These are phyloP conservation scores for Troides helena DNA, from an alignment of 2,888 invertebrate genomes.

Conservation along the genomic window DNA sequence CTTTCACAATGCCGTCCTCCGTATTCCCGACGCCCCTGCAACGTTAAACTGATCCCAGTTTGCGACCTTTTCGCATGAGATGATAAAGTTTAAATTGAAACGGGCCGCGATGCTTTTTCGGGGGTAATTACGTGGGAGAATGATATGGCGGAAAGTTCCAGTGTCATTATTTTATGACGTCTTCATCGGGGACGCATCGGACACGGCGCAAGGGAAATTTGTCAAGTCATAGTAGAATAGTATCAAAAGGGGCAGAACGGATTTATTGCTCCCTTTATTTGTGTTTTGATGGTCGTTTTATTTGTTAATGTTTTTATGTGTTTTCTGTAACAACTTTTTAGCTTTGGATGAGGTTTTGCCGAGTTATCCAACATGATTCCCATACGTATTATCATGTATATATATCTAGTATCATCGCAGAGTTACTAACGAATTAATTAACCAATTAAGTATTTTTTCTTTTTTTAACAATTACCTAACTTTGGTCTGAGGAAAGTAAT, in stretches of 20 bases:
- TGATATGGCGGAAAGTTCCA: constrained; percentile 56
- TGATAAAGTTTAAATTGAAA: constrained; percentile 31
- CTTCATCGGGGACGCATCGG: constrained; percentile 57
- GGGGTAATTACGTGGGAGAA: constrained; percentile 54
- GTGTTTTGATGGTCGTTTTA: constrained; percentile 31
- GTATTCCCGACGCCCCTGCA: constrained; percentile 40
- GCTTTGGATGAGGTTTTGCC: not conserved
- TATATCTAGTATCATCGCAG: too few species aligned
- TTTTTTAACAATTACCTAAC: too few species aligned
- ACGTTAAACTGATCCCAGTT: constrained; percentile 1
- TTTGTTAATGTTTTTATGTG: constrained; percentile 21
- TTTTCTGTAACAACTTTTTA: not conserved
- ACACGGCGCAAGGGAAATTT: constrained; percentile 50
- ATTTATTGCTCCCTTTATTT: constrained; percentile 43
- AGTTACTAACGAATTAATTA: not conserved
- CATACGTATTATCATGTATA: too few species aligned
- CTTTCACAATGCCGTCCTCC: constrained; percentile 64
- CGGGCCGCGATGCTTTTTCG: constrained; percentile 33
- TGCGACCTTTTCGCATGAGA: constrained; percentile 12
- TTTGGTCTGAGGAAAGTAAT: too few species aligned
- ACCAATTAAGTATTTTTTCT: too few species aligned
- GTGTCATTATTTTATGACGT: constrained; percentile 74
- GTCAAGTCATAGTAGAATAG: constrained; percentile 50
- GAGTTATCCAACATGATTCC: not conserved
- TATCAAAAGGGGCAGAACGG: constrained; percentile 46